phyloP scores from a whole-genome alignment of 2,888 invertebrate genomes.

The Leptopterna dolabrata region DNA sequence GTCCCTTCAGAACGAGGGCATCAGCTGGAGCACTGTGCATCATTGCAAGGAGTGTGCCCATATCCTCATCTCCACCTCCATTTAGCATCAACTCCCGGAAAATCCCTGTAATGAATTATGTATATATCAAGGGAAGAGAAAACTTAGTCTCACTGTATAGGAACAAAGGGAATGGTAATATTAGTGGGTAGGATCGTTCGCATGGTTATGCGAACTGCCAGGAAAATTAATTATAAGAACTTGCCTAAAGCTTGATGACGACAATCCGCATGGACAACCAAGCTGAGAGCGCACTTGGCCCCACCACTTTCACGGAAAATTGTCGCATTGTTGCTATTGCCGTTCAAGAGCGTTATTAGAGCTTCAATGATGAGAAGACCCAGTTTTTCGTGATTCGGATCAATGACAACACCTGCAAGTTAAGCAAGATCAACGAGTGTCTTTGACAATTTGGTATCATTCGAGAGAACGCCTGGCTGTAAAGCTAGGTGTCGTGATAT shows the following conservation, averaged over 20 bases:
- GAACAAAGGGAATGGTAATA: too few relatives aligned
- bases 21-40: slow-evolving; percentile 90
- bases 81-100: slow-evolving; percentile 89
- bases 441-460: too few relatives aligned
- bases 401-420: slow-evolving; percentile 33
- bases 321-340: slow-evolving; percentile 88
- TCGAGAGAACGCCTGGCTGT: too few relatives aligned
- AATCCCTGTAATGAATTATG: slow-evolving; percentile 72
- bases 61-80: slow-evolving; percentile 95
- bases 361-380: slow-evolving; percentile 90
- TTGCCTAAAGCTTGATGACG: slow-evolving; percentile 82
- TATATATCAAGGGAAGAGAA: neutral
- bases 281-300: slow-evolving; percentile 89
- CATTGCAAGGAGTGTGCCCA: slow-evolving; percentile 90
- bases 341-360: slow-evolving; percentile 82
- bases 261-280: slow-evolving; percentile 86
- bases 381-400: slow-evolving; percentile 67
- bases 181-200: too few relatives aligned
- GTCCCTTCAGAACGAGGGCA: slow-evolving; percentile 86
- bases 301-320: slow-evolving; percentile 95
- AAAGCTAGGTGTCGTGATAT: too few relatives aligned
- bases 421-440: neutral
- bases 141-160: too few relatives aligned
- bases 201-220: too few relatives aligned
- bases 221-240: neutral